Evolutionary conservation across 2,888 invertebrate genomes (phyloP), one percentile per base, ranked within the genome.

Genomic region (Caenorhabditis becei): DNA sequence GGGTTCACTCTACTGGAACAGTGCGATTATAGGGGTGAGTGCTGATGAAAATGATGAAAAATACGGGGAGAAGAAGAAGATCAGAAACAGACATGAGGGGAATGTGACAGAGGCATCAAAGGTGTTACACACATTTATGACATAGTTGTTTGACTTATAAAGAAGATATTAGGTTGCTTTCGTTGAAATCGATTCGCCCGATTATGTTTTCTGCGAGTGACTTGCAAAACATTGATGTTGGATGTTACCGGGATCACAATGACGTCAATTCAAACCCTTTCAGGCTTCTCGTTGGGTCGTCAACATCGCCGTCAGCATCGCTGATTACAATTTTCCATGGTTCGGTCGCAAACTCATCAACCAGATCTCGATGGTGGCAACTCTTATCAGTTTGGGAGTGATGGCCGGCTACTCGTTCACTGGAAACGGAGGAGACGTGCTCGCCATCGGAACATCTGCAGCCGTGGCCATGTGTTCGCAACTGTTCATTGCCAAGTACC

Each of bases 331-430:
- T 35, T 65, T 83, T 4, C 62, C 65, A 14, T 75, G 80, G 54
- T 80, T 84, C 32, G 88, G 88, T n/a, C 67, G 88, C 10, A 83
- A 83, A 53, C 54, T 81, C 0, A 72, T 87, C 54, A 83, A 86
- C 67, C 62, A 77, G n/a, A 20, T 80, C 10, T 83, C 86, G 7
- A 75, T 87, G 65, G 37, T 67, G 1, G 80, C 77, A 62, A 87
- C 77, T 11, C 24, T 74, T 0, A 4, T 28, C 28, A 53, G 65
- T 47, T 32, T 80, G 53, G 70, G 28, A 24, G 54, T 71, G 0
- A 63, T 80, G 61, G 41, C 74, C 10, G 66, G n/a, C 11, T 80
- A 51, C 47, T 49, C 63, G 24, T 70, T 53, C 23, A 37, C 49
- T 8, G 77, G 78, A 26, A 35, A 82, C 20, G 72, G 66, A 1